phyloP scores from a whole-genome alignment of 2,888 invertebrate genomes.

The Rotaria magnacalcarata region DNA sequence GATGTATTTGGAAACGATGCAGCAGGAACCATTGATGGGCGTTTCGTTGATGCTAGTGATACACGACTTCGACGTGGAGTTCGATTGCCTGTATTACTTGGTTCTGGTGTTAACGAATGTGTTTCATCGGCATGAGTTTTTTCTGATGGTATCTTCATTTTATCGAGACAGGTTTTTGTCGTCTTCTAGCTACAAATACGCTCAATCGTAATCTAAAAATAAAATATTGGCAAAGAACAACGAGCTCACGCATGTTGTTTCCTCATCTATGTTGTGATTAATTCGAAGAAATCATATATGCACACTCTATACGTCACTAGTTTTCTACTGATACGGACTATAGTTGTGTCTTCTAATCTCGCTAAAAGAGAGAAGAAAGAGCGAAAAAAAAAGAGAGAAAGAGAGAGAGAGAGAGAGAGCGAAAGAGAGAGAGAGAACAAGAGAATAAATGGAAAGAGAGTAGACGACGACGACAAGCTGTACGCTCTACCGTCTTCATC shows the following conservation, averaged over 20 bases:
- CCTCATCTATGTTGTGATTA: background rate
- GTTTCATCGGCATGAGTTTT: background rate
- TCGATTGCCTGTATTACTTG: background rate
- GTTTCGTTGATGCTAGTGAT: conserved; percentile 8
- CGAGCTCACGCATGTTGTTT: too few relatives aligned
- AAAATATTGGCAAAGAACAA: background rate
- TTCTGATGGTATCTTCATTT: background rate
- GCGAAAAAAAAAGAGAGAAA: background rate
- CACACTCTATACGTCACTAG: background rate
- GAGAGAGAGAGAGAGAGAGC: background rate
- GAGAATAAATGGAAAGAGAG: background rate
- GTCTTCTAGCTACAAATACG: background rate
- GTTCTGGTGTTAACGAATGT: conserved; percentile 8
- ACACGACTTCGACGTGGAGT: conserved; percentile 9
- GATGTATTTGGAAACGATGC: background rate
- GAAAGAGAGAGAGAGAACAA: background rate
- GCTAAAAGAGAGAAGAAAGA: background rate
- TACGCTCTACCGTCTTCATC: background rate
- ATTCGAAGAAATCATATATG: background rate
- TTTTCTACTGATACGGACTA: background rate
- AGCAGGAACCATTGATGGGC: background rate
- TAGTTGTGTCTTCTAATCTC: background rate
- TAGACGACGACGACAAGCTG: background rate
- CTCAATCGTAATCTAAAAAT: background rate
- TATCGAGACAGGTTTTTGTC: background rate